Conservation (phyloP, 64 coral and sea anemone species). For the Hydrozoanthus tunicans region DNA sequence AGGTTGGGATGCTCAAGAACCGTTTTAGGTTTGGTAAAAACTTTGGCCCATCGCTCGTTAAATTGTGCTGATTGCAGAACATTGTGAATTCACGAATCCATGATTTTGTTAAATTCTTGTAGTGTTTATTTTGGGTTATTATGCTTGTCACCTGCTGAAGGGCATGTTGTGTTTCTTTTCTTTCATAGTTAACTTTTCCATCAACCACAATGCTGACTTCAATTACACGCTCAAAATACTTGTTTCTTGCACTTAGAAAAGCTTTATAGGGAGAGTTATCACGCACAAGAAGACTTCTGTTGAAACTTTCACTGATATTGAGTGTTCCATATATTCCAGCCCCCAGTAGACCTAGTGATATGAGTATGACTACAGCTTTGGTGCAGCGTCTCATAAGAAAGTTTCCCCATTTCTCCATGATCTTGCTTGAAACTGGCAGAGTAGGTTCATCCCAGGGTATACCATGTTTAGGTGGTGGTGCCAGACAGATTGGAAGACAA, state of each 20-base stretch:
- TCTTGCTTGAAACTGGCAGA: slow-evolving; percentile 56
- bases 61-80: slow-evolving; percentile 54
- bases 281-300: slow-evolving; percentile 58
- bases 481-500: slow-evolving; percentile 65
- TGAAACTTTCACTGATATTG: slow-evolving; percentile 70
- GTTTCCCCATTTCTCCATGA: slow-evolving; percentile 75
- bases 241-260: slow-evolving; percentile 31
- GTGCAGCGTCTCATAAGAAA: slow-evolving; percentile 52
- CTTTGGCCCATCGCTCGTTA: slow-evolving; percentile 11
- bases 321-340: slow-evolving; percentile 78
- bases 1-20: slow-evolving; percentile 24
- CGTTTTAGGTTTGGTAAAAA: slow-evolving; percentile 43
- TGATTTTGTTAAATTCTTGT: slow-evolving; percentile 40
- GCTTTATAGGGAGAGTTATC: slow-evolving; percentile 67
- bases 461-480: slow-evolving; percentile 53
- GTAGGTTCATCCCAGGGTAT: slow-evolving; percentile 68
- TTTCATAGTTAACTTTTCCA: slow-evolving; percentile 41
- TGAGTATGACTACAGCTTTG: slow-evolving; percentile 53
- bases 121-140: slow-evolving; percentile 61
- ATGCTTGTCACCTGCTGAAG: slow-evolving; percentile 59
- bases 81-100: slow-evolving; percentile 63
- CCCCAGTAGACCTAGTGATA: slow-evolving; percentile 62
- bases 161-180: slow-evolving; percentile 1
- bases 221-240: slow-evolving; percentile 49
- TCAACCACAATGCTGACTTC: slow-evolving; percentile 67